These are phyloP conservation scores for Rhinella marina DNA, from an alignment of 2,797 vertebrate species.

Conservation along the genomic window DNA sequence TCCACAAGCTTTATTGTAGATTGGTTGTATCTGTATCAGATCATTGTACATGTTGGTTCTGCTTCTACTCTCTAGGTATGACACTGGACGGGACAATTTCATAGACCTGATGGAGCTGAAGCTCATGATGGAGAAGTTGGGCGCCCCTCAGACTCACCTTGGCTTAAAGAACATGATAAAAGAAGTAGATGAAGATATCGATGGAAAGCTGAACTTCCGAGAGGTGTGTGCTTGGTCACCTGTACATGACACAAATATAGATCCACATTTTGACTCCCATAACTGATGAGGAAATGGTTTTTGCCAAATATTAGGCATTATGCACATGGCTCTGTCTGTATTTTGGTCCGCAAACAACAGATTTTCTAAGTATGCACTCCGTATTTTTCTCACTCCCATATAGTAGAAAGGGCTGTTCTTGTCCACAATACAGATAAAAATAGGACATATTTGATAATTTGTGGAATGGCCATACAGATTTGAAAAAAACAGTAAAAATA, in stretches of 20 bases:
- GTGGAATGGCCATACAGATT: too few species aligned
- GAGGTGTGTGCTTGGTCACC: conserved; percentile 68
- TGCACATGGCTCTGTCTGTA: too few species aligned
- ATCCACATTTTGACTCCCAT: background rate
- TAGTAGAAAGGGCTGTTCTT: too few species aligned
- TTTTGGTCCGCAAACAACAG: too few species aligned
- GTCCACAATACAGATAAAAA: too few species aligned
- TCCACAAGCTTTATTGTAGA: too few species aligned
- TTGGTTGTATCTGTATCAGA: too few species aligned
- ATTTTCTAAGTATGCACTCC: too few species aligned
- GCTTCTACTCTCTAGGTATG: conserved; percentile 68
- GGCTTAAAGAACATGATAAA: conserved; percentile 83
- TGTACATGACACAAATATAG: background rate
- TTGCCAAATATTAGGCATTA: background rate
- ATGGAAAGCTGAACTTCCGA: conserved; percentile 78
- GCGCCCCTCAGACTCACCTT: conserved; percentile 79
- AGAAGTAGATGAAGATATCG: conserved; percentile 82
- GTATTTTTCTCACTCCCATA: too few species aligned
- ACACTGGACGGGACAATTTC: conserved; percentile 76
- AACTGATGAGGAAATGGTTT: background rate
- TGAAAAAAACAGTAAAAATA: too few species aligned
- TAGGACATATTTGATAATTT: too few species aligned
- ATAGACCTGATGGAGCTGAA: conserved; percentile 83
- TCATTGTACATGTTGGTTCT: background rate
- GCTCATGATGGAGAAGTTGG: conserved; percentile 83